These are phyloP conservation scores for Schlechtendalia chinensis DNA, from an alignment of 1,140 invertebrate genomes.

Conservation along the genomic window DNA sequence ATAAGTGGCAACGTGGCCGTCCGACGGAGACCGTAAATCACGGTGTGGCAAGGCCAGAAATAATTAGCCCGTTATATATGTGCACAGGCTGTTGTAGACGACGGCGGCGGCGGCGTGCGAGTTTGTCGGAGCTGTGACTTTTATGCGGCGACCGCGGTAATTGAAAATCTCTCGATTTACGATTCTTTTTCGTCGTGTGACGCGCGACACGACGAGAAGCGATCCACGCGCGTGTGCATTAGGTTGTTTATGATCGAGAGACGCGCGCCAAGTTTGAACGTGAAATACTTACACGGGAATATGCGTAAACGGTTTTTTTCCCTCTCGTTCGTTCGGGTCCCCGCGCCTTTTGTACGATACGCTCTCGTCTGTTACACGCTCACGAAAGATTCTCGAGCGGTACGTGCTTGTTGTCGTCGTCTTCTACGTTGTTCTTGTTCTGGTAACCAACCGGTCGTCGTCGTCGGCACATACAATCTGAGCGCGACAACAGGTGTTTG, in stretches of 20 bases:
- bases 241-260: slow-evolving; percentile 27
- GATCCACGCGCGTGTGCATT: background rate
- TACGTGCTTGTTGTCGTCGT: background rate
- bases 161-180: slow-evolving; percentile 46
- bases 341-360: background rate
- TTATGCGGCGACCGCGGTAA: slow-evolving; percentile 26
- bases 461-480: background rate
- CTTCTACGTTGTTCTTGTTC: background rate
- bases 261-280: slow-evolving; percentile 15
- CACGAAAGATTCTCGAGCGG: background rate
- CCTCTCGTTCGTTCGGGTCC: background rate
- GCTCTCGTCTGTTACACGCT: too few species aligned
- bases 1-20: slow-evolving; percentile 1
- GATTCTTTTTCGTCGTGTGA: slow-evolving; percentile 7
- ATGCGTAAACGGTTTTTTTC: background rate
- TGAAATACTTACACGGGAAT: background rate
- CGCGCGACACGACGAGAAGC: background rate
- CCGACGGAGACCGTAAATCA: slow-evolving; percentile 11
- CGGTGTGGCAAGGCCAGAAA: slow-evolving; percentile 17
- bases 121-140: slow-evolving; percentile 41
- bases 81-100: background rate
- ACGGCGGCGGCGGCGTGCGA: background rate
- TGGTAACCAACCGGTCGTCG: background rate
- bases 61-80: slow-evolving; percentile 43
- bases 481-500: too few species aligned